phyloP scores from a whole-genome alignment of 2,888 invertebrate species.

The Tholera decimalis region DNA sequence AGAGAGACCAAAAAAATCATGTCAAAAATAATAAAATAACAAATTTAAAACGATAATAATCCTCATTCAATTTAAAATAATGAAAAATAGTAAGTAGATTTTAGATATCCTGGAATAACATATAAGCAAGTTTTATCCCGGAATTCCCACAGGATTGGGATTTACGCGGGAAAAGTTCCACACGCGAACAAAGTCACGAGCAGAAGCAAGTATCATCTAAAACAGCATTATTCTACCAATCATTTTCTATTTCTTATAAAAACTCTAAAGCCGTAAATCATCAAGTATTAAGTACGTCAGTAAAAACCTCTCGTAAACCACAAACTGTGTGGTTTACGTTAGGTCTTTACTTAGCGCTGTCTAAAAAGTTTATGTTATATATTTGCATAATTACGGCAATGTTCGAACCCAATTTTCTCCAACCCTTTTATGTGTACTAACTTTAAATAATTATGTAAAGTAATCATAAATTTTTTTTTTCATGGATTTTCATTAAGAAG shows the following conservation, averaged over 20 bases:
- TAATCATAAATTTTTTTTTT: conserved; percentile 12
- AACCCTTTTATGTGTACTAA: conserved; percentile 36
- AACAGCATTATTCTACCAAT: no score
- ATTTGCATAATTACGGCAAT: conserved; percentile 37
- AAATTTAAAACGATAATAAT: no score
- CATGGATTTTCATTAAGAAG: neutral
- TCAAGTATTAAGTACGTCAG: conserved; percentile 11
- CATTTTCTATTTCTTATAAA: neutral
- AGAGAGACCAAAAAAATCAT: no score
- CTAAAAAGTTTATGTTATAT: conserved; percentile 35
- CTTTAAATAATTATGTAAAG: conserved; percentile 37
- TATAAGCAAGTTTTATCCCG: no score
- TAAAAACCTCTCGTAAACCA: conserved; percentile 27
- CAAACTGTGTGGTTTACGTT: conserved; percentile 39
- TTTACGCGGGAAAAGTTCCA: no score
- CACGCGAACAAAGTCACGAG: no score
- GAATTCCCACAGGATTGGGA: no score
- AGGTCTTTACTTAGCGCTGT: conserved; percentile 23
- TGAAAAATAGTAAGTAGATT: no score
- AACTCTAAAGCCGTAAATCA: neutral
- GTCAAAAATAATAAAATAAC: no score
- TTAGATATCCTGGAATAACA: no score
- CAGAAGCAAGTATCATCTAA: no score
- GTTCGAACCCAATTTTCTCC: conserved; percentile 35
- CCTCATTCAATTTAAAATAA: no score